Evolutionary conservation across 2,797 vertebrate genomes (phyloP).

Genomic region (Lycodopsis pacificus): DNA sequence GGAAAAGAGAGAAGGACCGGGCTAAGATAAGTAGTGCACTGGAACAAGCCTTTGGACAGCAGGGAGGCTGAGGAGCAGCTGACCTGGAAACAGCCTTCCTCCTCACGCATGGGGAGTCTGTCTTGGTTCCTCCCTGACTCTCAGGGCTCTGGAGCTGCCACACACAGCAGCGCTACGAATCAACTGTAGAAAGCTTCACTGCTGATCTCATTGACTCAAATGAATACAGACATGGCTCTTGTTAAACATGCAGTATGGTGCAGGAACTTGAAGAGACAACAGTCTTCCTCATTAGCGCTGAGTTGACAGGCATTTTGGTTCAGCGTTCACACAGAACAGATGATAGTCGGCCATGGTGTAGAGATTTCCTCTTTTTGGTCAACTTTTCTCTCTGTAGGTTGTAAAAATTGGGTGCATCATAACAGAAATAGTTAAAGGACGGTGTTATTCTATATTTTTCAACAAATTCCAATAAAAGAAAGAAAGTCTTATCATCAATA

Average conservation of each 20-base stretch:
- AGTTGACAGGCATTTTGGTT: conserved; percentile 24
- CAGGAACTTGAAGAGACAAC: background rate
- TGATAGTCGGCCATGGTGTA: background rate
- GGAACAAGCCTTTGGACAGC: conserved; percentile 53
- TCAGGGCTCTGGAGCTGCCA: conserved; percentile 47
- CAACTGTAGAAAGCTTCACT: conserved; percentile 31
- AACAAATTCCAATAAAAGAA: background rate
- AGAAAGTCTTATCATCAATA: background rate
- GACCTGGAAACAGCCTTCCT: conserved; percentile 77
- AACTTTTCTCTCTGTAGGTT: background rate
- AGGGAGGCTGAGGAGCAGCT: conserved; percentile 71
- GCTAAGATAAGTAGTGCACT: conserved; percentile 34
- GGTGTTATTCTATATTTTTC: background rate
- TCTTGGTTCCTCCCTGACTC: conserved; percentile 42
- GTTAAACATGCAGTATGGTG: background rate
- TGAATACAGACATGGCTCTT: background rate
- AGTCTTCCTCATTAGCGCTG: background rate
- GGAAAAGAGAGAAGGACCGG: background rate
- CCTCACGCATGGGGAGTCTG: conserved; percentile 51
- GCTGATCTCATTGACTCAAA: conserved; percentile 26
- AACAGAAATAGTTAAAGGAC: background rate
- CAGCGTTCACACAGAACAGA: conserved; percentile 14
- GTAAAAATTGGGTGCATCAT: background rate
- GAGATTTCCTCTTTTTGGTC: background rate
- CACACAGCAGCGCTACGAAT: conserved; percentile 35